phyloP scores from a whole-genome alignment of 2,888 invertebrate species.

The Ectemnius continuus region DNA sequence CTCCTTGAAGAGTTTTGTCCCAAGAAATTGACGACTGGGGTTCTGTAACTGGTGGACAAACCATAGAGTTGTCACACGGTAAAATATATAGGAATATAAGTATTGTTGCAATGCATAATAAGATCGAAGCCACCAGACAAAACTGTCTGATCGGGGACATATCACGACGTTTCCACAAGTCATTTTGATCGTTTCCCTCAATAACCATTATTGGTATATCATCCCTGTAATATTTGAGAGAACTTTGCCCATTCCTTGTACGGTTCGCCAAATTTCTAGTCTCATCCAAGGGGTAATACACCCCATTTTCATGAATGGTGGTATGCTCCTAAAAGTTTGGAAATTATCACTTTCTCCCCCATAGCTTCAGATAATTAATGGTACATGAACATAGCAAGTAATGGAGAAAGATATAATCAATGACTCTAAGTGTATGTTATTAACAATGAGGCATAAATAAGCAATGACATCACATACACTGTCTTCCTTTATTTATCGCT shows the following conservation, averaged over 20 bases:
- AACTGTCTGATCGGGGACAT: slow-evolving; percentile 85
- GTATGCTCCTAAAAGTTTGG: slow-evolving; percentile 59
- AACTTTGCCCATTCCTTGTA: slow-evolving; percentile 65
- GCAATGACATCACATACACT: no score
- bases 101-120: slow-evolving; percentile 85
- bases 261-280: slow-evolving; percentile 67
- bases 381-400: no score
- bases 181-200: slow-evolving; percentile 68
- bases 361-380: background rate
- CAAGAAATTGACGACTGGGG: slow-evolving; percentile 71
- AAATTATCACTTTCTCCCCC: background rate
- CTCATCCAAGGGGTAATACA: slow-evolving; percentile 72
- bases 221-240: slow-evolving; percentile 70
- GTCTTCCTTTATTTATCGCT: background rate
- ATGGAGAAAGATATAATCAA: no score
- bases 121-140: slow-evolving; percentile 85
- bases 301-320: slow-evolving; percentile 65
- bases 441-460: no score
- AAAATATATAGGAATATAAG: slow-evolving; percentile 87
- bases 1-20: slow-evolving; percentile 75
- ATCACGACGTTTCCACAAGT: slow-evolving; percentile 72
- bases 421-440: no score
- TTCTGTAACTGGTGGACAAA: slow-evolving; percentile 79
- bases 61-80: slow-evolving; percentile 86
- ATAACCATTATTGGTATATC: slow-evolving; percentile 74